Percentiles rank a stretch among this genome's conserved stretches.
These are phyloP conservation scores for Odontophorus gujanensis DNA, from an alignment of 2,113 vertebrate genomes.

Conservation along the genomic window DNA sequence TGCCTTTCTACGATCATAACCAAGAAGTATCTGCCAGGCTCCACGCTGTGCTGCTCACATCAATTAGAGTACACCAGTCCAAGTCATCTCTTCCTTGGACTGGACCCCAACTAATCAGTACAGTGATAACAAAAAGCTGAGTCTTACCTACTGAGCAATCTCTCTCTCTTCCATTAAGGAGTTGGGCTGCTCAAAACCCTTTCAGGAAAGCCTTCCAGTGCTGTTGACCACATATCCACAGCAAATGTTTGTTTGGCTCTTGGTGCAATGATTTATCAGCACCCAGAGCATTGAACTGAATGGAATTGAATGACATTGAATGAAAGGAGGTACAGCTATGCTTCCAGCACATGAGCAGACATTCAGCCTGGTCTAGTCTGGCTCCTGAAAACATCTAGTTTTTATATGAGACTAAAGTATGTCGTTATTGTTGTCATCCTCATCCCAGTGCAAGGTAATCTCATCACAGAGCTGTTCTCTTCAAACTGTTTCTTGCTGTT, in stretches of 20 bases:
- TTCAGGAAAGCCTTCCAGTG: conserved; percentile 48
- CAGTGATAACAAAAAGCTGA: conserved; percentile 10
- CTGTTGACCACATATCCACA: background rate
- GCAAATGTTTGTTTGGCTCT: conserved; percentile 27
- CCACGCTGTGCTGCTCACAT: background rate
- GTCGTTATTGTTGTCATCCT: background rate
- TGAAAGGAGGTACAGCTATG: background rate
- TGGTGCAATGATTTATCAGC: background rate
- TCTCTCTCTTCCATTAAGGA: background rate
- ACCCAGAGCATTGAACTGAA: too few species aligned
- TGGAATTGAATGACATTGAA: too few species aligned
- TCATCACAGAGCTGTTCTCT: background rate
- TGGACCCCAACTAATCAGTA: conserved; percentile 23
- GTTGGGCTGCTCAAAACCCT: conserved; percentile 3
- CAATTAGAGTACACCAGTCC: background rate
- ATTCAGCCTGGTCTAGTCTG: background rate
- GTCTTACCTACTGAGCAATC: background rate
- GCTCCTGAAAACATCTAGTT: background rate
- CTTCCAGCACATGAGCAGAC: background rate
- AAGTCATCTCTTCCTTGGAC: conserved; percentile 9
- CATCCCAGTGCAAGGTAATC: background rate
- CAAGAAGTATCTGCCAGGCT: background rate
- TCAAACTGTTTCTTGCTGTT: background rate
- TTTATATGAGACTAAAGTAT: background rate
- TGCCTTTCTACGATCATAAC: background rate